Conservation (phyloP, 2,797 vertebrate genomes). For the Rhabdomys pumilio region DNA sequence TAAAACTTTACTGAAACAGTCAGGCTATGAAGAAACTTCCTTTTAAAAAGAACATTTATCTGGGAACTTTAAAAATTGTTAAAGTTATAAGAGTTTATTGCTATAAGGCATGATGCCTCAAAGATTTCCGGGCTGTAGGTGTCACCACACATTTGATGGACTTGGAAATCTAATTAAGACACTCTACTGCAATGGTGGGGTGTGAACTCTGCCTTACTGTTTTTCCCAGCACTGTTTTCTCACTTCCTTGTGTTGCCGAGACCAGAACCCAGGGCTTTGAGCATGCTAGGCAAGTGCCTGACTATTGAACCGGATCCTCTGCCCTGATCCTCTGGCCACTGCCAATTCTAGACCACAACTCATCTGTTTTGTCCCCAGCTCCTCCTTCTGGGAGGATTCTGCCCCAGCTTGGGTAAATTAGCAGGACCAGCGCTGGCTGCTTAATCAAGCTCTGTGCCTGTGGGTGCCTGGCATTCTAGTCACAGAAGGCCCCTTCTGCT, state of each 20-base stretch:
- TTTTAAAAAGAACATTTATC: background rate
- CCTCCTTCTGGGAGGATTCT: background rate
- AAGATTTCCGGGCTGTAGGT: background rate
- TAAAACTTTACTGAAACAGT: background rate
- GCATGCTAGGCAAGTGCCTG: background rate
- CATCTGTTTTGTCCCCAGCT: background rate
- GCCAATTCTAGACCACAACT: background rate
- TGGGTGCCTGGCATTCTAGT: constrained; percentile 15
- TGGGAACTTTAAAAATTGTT: background rate
- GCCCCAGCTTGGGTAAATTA: background rate
- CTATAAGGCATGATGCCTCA: background rate
- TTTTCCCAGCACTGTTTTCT: background rate
- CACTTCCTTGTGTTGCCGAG: background rate
- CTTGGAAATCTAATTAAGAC: background rate
- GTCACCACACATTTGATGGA: background rate
- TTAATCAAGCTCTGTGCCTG: background rate
- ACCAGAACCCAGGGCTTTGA: background rate
- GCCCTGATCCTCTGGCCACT: background rate
- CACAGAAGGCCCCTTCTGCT: background rate
- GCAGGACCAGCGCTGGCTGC: background rate
- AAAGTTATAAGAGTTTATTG: background rate
- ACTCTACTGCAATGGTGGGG: too few relatives aligned
- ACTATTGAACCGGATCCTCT: too few relatives aligned
- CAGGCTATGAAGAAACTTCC: background rate
- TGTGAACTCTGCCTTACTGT: background rate